A percentile compares a stretch with the other conserved stretches of the same genome.
Conservation (phyloP, 2,888 invertebrate genomes). For the Hirtodrosophila alboralis region DNA sequence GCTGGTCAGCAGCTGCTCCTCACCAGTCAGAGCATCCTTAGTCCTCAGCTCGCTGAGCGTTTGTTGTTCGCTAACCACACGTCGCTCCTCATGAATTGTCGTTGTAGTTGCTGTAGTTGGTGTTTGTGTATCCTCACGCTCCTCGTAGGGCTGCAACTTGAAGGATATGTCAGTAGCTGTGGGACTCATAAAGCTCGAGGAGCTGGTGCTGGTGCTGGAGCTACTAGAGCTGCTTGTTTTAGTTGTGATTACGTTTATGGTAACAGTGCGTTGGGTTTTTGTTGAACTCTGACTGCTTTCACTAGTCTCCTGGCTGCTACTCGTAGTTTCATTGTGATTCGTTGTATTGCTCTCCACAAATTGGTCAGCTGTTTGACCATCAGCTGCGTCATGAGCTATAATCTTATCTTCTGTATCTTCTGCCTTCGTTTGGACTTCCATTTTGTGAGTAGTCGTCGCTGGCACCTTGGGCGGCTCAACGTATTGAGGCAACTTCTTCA, state of each 20-base stretch:
- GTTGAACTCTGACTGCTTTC: constrained; percentile 33
- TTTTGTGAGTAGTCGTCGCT: constrained; percentile 31
- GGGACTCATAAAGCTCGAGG: constrained; percentile 23
- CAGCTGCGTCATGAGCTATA: constrained; percentile 47
- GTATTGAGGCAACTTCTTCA: constrained; percentile 68
- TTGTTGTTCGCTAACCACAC: constrained; percentile 76
- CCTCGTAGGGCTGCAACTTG: constrained; percentile 77
- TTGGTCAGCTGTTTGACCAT: constrained; percentile 24
- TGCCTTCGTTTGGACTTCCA: constrained; percentile 43
- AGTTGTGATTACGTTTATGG: constrained; percentile 61
- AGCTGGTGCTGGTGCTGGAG: constrained; percentile 19
- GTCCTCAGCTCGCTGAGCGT: constrained; percentile 76
- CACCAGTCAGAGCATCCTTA: constrained; percentile 70
- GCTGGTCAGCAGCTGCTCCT: constrained; percentile 78
- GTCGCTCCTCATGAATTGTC: constrained; percentile 76
- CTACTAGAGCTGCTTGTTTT: constrained; percentile 58
- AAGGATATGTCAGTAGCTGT: constrained; percentile 66
- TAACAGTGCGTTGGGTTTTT: constrained; percentile 53
- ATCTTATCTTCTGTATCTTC: constrained; percentile 58
- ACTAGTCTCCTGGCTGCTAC: constrained; percentile 36
- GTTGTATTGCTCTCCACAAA: constrained; percentile 24
- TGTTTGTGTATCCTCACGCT: constrained; percentile 50
- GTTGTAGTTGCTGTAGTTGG: constrained; percentile 31
- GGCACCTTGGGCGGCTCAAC: constrained; percentile 68
- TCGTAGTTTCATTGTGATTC: constrained; percentile 35